phyloP scores from a whole-genome alignment of 2,113 vertebrate species.

The Enhydra lutris region DNA sequence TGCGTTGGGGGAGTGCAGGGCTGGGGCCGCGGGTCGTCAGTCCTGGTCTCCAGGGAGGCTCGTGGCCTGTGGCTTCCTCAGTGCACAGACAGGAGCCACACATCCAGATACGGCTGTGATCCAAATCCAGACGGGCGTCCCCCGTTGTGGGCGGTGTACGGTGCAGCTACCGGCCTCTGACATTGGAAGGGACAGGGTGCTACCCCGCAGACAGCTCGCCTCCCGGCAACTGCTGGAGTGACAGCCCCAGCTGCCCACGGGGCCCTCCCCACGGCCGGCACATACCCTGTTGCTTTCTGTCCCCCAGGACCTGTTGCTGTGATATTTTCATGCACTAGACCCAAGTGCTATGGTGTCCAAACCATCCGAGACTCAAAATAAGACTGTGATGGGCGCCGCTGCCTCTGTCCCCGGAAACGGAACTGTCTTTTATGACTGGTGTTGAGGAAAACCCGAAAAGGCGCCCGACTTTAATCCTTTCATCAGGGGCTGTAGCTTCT shows the following conservation, averaged over 20 bases:
- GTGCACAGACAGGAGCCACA: neutral
- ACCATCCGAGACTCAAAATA: neutral
- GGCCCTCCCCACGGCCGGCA: neutral
- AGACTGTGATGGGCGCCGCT: neutral
- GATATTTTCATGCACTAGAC: neutral
- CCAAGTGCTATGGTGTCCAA: neutral
- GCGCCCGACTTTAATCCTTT: neutral
- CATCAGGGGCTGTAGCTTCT: neutral
- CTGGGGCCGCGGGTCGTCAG: neutral
- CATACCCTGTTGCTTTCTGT: neutral
- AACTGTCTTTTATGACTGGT: neutral
- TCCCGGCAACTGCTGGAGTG: neutral
- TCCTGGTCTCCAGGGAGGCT: neutral
- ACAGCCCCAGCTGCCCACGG: neutral
- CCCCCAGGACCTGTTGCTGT: neutral
- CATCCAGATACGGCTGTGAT: neutral
- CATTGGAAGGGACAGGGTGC: neutral
- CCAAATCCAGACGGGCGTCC: neutral
- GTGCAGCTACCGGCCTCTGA: neutral
- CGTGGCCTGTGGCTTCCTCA: neutral
- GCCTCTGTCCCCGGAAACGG: neutral
- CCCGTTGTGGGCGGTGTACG: neutral
- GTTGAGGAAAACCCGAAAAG: neutral
- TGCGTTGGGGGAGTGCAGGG: fast-evolving
- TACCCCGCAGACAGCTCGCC: neutral